Evolutionary conservation across 2,888 invertebrate species (phyloP), one percentile per base, ranked within the genome.

Genomic region (Chymomyza amoena): DNA sequence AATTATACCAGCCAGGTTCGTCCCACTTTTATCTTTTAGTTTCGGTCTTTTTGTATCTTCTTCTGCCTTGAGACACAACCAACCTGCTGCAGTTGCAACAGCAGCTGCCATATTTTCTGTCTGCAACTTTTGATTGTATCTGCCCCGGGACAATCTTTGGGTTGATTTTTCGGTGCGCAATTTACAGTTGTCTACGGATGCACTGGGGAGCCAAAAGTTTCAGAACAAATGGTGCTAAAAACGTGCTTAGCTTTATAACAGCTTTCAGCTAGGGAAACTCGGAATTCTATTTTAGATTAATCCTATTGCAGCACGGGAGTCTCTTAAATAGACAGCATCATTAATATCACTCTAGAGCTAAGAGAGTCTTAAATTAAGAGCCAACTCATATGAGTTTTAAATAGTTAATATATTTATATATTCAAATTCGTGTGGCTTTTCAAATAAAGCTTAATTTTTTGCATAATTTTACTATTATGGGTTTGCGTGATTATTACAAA

Each of bases 1-100:
- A 73, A 79, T 70, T 69, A 77, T 72, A n/a, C 77, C 71, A 51
- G 56, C 61, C 6, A 57, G 52, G 32, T 56, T 65, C 61, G 66
- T 65, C 18, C 63, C 32, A 54, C 63, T 66, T 62, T 64, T 72
- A 66, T 28, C 13, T 50, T 18, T 9, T 36, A 39, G 50, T 59
- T 62, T 59, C 51, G 65, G 20, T 54, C 16, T 54, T 59, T 65
- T 65, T 65, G 20, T 63, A 52, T 25, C 50, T 32, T 52, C 50
- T 63, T 52, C 51, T 16, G 39, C 28, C 36, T 50, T 62, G 62
- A 20, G 16, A 25, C 51, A 36, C 4, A 39, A n/a, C 32, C 61
- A 18, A 50, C 51, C 39, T 16, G 28, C n/a, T 28, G 10, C 39
- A 45, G 39, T 32, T 45, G 39, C 16, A n/a, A 0, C 20, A 9